Conservation (phyloP, 2,113 vertebrate species). For the Esox niger region DNA sequence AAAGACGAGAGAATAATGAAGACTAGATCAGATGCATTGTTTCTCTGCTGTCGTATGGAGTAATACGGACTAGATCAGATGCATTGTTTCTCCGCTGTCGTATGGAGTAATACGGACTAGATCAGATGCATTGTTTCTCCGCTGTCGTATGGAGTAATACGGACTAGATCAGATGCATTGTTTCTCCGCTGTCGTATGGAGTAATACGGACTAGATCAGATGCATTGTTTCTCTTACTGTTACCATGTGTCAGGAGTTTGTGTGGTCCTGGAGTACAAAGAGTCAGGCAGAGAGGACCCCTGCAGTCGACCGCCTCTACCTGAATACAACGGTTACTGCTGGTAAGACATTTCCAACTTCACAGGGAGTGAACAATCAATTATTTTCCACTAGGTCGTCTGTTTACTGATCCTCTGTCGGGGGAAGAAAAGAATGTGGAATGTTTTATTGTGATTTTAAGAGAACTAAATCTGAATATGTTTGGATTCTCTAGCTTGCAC, state of each 20-base stretch:
- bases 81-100: too few relatives aligned
- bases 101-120: too few relatives aligned
- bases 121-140: too few relatives aligned
- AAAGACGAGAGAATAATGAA: too few relatives aligned
- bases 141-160: too few relatives aligned
- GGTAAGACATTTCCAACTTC: conserved; percentile 43
- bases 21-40: too few relatives aligned
- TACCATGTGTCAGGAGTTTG: conserved; percentile 55
- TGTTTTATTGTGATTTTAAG: background rate
- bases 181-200: too few relatives aligned
- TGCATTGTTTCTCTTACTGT: too few relatives aligned
- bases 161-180: too few relatives aligned
- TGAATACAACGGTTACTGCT: conserved; percentile 61
- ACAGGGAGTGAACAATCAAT: background rate
- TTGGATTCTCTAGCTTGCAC: conserved; percentile 54
- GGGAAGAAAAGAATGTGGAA: background rate
- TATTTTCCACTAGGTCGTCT: background rate
- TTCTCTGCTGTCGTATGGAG: too few relatives aligned
- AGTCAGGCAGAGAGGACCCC: conserved; percentile 54
- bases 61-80: too few relatives aligned
- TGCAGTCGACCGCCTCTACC: conserved; percentile 48
- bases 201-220: too few relatives aligned
- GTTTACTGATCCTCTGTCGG: background rate
- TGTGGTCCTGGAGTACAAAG: conserved; percentile 64
- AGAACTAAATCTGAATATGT: background rate